Conservation (phyloP, 2,797 vertebrate genomes). For the Brotula barbata region DNA sequence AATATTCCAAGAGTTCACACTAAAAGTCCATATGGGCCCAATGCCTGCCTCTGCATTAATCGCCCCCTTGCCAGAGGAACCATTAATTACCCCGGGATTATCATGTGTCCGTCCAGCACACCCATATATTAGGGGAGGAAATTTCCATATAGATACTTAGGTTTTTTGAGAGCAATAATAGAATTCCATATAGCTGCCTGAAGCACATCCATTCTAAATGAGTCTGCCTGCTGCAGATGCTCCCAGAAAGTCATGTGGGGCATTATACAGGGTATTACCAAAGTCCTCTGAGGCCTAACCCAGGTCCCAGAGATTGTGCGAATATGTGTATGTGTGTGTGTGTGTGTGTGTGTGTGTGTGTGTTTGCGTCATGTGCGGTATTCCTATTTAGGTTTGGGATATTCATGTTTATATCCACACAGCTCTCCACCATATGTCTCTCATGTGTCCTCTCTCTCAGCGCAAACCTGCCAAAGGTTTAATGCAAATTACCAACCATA, state of each 20-base stretch:
- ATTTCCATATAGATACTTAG: constrained; percentile 69
- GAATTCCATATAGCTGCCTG: constrained; percentile 65
- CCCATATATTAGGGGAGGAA: constrained; percentile 43
- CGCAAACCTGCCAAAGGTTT: constrained; percentile 46
- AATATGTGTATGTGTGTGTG: constrained; percentile 5
- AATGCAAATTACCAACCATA: constrained; percentile 63
- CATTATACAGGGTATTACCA: constrained; percentile 56
- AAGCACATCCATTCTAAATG: constrained; percentile 70
- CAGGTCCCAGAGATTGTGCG: constrained; percentile 32
- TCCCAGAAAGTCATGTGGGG: constrained; percentile 57
- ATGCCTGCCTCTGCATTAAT: constrained; percentile 62
- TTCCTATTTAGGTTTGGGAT: constrained; percentile 26
- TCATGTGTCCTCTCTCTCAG: constrained; percentile 56
- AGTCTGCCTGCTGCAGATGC: constrained; percentile 57
- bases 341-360: constrained; percentile 2
- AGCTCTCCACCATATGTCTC: constrained; percentile 44
- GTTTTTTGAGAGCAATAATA: constrained; percentile 63
- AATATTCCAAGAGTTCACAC: constrained; percentile 53
- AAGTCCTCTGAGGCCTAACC: constrained; percentile 55
- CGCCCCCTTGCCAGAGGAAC: constrained; percentile 37
- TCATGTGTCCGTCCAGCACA: constrained; percentile 54
- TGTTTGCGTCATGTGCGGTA: constrained; percentile 8
- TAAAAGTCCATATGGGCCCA: constrained; percentile 54
- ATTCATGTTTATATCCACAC: constrained; percentile 34
- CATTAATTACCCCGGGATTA: constrained; percentile 72